Conservation (phyloP, 2,797 vertebrate species). For the Eulemur mongoz region DNA sequence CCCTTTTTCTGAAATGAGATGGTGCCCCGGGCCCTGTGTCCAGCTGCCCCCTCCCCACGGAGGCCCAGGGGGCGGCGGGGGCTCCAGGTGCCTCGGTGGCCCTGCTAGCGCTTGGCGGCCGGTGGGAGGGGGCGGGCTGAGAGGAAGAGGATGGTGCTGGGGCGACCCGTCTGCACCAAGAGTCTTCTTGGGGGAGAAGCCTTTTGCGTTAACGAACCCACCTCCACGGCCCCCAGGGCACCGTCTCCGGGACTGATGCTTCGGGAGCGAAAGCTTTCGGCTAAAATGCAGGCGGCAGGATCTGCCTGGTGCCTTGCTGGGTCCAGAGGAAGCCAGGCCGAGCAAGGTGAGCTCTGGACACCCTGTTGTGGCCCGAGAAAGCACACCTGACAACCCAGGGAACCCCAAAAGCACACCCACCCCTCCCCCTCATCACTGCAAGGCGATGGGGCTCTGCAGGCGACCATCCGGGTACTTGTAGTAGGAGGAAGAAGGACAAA, state of each 20-base stretch:
- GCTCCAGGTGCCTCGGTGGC: not conserved
- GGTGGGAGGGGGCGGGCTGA: not conserved
- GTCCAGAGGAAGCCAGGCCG: not conserved
- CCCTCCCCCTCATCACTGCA: rapidly evolving
- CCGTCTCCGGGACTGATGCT: not conserved
- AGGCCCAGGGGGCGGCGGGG: not conserved
- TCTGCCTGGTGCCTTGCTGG: not conserved
- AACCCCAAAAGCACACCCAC: not conserved
- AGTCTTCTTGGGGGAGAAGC: not conserved
- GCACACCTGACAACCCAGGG: not conserved
- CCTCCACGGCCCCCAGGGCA: rapidly evolving
- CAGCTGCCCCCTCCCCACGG: not conserved
- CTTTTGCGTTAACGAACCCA: not conserved
- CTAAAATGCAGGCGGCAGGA: not conserved
- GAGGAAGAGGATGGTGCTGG: not conserved
- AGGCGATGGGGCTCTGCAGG: not conserved
- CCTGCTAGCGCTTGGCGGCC: not conserved
- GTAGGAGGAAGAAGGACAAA: not conserved
- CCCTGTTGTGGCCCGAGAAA: not conserved
- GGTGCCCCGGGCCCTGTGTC: constrained; percentile 16
- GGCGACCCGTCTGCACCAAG: not conserved
- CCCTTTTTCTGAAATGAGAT: constrained; percentile 56
- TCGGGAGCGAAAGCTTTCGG: not conserved
- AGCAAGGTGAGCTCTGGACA: not conserved
- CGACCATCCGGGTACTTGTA: rapidly evolving